phyloP scores from a whole-genome alignment of 1,140 invertebrate species.

The Aphaenogaster floridana region DNA sequence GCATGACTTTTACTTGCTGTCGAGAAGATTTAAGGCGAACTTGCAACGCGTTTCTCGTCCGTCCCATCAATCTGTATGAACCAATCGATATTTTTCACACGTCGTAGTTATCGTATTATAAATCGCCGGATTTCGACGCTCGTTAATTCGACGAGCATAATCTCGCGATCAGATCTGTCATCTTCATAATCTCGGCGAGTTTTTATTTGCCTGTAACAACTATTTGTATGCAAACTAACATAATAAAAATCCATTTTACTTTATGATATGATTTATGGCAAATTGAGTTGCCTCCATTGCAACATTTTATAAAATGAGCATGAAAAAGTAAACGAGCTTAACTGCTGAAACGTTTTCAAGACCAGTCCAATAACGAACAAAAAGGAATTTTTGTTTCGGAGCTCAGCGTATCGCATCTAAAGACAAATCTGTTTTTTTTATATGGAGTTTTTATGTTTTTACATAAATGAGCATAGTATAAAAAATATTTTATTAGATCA shows the following conservation, averaged over 20 bases:
- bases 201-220: constrained; percentile 19
- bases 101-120: constrained; percentile 50
- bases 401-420: not conserved
- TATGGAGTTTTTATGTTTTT: not conserved
- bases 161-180: not conserved
- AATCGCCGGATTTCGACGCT: constrained; percentile 35
- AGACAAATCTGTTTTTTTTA: not conserved
- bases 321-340: constrained; percentile 1
- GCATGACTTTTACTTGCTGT: constrained; percentile 40
- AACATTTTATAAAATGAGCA: constrained; percentile 18
- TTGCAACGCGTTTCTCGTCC: constrained; percentile 54
- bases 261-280: not conserved
- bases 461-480: not conserved
- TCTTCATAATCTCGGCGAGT: not conserved
- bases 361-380: not conserved
- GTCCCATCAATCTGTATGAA: constrained; percentile 49
- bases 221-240: constrained; percentile 16
- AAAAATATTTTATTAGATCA: not conserved
- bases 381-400: not conserved
- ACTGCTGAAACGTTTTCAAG: constrained; percentile 26
- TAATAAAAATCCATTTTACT: constrained; percentile 2
- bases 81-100: constrained; percentile 47
- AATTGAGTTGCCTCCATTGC: not conserved
- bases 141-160: constrained; percentile 36
- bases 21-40: constrained; percentile 52